Evolutionary conservation across 2,888 invertebrate species (phyloP), one percentile per base, ranked within the genome.

Genomic region (Drosophila cognata): DNA sequence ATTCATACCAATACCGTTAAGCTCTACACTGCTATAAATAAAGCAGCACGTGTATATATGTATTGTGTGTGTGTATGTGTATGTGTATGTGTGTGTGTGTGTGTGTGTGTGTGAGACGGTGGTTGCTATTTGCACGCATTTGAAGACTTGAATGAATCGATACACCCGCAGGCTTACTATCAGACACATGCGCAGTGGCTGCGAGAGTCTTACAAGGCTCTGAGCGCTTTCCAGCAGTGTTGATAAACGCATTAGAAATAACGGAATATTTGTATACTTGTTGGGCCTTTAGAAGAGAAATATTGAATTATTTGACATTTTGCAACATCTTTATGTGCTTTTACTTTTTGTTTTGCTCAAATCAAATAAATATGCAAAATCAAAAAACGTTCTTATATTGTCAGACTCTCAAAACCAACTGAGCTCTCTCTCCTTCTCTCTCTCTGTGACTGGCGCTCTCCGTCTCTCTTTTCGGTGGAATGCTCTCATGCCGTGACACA

Each of bases 71-170:
- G 33, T 50, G 52, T 48, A 36, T 61, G 4, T 50, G 64, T 48
- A 29, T 51, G 16, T 66, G 43, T n/a, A n/a, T 41, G 48, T 11
- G 11, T 6, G 43, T 38, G 62, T 43, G 29, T 56, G 10, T 66
- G 55, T 64, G 55, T 43, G 38, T 43, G 48, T 58, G 50, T 58
- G 55, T 51, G 56, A 61, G 16, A 31, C 25, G 74, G 83, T 81
- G 74, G 79, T 76, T 76, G 79, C 38, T 53, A 41, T 36, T 59
- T 56, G 62, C 51, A 46, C 35, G 61, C 72, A 74, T 77, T 74
- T 67, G 60, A 74, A 68, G 65, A 56, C 68, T 76, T 84, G 84
- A 81, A 79, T 88, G 88, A 88, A 88, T 88, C 88, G 84, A 88
- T 89, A 88, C 76, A 74, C 79, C 73, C 74, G 76, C 57, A 71